Percentiles rank a stretch among this genome's conserved stretches.
Conservation (phyloP, 2,113 vertebrate genomes). For the Dromiciops gliroides region DNA sequence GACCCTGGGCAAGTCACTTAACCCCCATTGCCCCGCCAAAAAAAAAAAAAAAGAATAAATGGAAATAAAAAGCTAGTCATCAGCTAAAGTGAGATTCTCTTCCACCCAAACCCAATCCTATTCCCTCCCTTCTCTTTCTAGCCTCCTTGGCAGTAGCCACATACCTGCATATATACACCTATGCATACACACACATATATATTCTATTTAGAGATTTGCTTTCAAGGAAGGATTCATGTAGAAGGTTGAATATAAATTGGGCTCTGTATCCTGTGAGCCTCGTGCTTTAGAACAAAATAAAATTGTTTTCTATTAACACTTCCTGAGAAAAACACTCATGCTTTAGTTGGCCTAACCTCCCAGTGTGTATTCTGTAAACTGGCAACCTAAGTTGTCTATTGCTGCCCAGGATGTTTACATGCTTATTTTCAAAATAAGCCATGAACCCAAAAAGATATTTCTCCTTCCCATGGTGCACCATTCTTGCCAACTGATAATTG, state of each 20-base stretch:
- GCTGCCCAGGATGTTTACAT: not conserved
- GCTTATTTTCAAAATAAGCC: conserved; percentile 38
- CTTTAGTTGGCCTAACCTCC: not conserved
- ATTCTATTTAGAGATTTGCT: not conserved
- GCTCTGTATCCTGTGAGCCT: not conserved
- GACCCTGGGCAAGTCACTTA: no score
- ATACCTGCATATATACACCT: not conserved
- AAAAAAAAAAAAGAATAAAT: no score
- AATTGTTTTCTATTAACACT: not conserved
- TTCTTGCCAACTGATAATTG: not conserved
- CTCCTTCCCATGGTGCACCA: not conserved
- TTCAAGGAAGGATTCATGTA: not conserved
- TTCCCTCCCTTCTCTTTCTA: not conserved
- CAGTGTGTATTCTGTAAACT: not conserved
- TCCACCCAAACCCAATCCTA: not conserved
- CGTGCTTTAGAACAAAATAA: not conserved
- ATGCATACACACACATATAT: not conserved
- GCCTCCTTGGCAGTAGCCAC: not conserved
- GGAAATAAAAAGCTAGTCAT: not conserved
- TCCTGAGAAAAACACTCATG: not conserved
- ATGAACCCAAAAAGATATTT: not conserved
- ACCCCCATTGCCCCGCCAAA: no score
- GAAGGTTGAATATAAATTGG: not conserved
- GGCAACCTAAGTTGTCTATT: not conserved
- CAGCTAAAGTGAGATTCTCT: not conserved